These are phyloP conservation scores for Aleiodes alternator DNA, from an alignment of 2,888 invertebrate genomes.

Conservation along the genomic window DNA sequence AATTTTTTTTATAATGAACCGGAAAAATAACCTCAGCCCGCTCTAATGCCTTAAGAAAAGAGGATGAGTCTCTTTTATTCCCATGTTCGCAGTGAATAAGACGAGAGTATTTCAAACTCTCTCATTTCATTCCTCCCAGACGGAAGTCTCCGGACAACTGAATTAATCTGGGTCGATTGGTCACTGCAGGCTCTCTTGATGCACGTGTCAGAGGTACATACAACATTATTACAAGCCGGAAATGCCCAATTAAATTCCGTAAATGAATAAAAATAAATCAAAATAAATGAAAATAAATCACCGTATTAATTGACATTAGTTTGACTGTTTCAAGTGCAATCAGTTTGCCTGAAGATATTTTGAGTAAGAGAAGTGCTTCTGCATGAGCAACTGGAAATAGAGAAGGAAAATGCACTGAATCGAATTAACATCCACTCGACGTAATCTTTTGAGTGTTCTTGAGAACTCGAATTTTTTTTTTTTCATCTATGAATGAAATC, in stretches of 20 bases:
- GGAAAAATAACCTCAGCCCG: not conserved
- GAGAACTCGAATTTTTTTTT: slow-evolving; percentile 49
- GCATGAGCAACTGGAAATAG: not conserved
- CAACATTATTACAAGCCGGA: slow-evolving; percentile 8
- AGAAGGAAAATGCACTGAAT: slow-evolving; percentile 43
- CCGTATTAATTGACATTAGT: not conserved
- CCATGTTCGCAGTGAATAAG: slow-evolving; percentile 22
- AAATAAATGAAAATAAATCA: not conserved
- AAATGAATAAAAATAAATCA: slow-evolving; percentile 21
- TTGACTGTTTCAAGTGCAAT: too few species aligned
- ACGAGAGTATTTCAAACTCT: slow-evolving; percentile 33
- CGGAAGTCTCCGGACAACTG: slow-evolving; percentile 30
- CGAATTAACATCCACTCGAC: slow-evolving; percentile 66
- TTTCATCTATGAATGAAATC: slow-evolving; percentile 54
- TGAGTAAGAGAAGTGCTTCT: not conserved
- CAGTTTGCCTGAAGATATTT: not conserved
- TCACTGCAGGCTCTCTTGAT: slow-evolving; percentile 18
- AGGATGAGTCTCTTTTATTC: slow-evolving; percentile 3
- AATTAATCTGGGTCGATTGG: slow-evolving; percentile 37
- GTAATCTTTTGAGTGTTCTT: slow-evolving; percentile 63
- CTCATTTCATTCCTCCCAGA: slow-evolving; percentile 25
- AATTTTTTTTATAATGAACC: too few species aligned
- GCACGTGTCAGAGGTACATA: slow-evolving; percentile 23
- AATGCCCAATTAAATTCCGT: slow-evolving; percentile 16
- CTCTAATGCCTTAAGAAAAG: slow-evolving; percentile 1